Evolutionary conservation across 2,888 invertebrate genomes (phyloP).

Genomic region (Subacronicta megacephala): DNA sequence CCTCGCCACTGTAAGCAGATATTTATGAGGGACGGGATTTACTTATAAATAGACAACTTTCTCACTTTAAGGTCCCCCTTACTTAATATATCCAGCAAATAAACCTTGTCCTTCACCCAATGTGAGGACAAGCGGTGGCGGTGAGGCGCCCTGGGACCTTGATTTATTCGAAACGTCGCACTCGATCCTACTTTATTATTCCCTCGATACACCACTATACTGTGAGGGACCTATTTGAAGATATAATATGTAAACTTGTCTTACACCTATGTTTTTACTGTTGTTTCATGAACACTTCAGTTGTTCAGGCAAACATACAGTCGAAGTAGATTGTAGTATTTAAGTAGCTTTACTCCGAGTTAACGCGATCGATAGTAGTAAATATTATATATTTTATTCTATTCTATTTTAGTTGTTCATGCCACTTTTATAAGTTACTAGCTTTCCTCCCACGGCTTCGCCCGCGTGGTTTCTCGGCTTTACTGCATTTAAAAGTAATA

Average conservation of each 20-base stretch:
- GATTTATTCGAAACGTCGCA: constrained; percentile 68
- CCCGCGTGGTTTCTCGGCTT: no score
- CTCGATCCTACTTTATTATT: constrained; percentile 65
- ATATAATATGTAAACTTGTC: constrained; percentile 33
- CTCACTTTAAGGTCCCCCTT: constrained; percentile 20
- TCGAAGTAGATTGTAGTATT: not conserved
- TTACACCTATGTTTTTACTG: constrained; percentile 28
- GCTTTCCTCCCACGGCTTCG: no score
- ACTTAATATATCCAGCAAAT: constrained; percentile 30
- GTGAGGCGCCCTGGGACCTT: constrained; percentile 59
- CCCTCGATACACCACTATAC: constrained; percentile 55
- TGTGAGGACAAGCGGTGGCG: constrained; percentile 41
- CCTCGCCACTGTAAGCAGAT: not conserved
- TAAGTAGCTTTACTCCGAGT: not conserved
- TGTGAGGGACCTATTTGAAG: constrained; percentile 36
- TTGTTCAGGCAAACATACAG: not conserved
- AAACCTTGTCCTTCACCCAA: constrained; percentile 34
- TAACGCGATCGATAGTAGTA: no score
- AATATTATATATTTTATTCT: no score
- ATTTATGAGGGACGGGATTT: not conserved
- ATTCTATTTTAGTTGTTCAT: no score
- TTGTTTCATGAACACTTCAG: constrained; percentile 9
- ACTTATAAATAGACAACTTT: not conserved
- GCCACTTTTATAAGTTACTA: no score
- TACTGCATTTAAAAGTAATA: no score